These are phyloP conservation scores for Argyrosomus japonicus DNA, from an alignment of 2,113 vertebrate species.

Conservation along the genomic window DNA sequence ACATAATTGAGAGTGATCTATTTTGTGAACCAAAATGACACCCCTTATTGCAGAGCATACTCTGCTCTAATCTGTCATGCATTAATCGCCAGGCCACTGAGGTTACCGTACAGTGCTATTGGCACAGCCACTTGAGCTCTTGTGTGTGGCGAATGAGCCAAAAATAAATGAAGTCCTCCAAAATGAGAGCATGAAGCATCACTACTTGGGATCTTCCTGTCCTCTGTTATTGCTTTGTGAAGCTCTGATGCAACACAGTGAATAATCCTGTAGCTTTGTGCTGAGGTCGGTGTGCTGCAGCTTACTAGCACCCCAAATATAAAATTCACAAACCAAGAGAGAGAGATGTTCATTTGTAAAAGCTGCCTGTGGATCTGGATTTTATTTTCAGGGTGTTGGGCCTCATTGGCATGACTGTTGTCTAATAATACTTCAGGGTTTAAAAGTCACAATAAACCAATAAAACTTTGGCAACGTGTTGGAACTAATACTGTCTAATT, in stretches of 20 bases:
- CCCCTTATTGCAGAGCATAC: constrained; percentile 17
- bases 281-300: neutral
- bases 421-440: neutral
- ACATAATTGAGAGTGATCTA: neutral
- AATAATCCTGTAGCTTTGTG: constrained; percentile 36
- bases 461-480: neutral
- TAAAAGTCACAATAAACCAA: neutral
- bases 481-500: neutral
- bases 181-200: constrained; percentile 62
- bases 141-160: constrained; percentile 50
- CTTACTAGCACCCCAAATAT: neutral
- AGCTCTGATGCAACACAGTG: constrained; percentile 45
- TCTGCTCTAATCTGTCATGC: constrained; percentile 40
- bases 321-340: neutral
- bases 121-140: constrained; percentile 52
- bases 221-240: constrained; percentile 51
- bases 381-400: neutral
- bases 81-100: constrained; percentile 48
- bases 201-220: constrained; percentile 56
- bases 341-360: neutral
- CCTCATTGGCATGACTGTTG: neutral
- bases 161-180: constrained; percentile 67
- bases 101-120: constrained; percentile 56
- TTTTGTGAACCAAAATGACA: constrained; percentile 11
- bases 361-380: neutral